phyloP scores from a whole-genome alignment of 2,113 vertebrate species.

The Prunella fulvescens region DNA sequence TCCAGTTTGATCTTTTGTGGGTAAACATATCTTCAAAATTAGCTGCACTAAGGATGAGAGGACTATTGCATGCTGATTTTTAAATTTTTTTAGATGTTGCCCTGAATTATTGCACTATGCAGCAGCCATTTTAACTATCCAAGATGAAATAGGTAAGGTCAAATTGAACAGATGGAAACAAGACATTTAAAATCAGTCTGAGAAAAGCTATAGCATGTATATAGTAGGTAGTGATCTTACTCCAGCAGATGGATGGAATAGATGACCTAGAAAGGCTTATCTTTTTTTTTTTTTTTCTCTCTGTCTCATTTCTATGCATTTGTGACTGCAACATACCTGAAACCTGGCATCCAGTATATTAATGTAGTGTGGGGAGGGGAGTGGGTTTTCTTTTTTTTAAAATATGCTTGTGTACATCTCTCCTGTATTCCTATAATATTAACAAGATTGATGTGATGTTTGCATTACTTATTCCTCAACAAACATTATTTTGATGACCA shows the following conservation, averaged over 20 bases:
- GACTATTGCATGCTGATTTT: slow-evolving; percentile 14
- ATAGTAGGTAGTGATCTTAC: slow-evolving; percentile 32
- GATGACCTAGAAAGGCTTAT: slow-evolving; percentile 20
- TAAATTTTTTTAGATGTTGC: background rate
- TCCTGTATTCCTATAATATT: background rate
- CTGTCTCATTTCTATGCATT: background rate
- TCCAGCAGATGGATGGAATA: slow-evolving; percentile 51
- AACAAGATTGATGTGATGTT: background rate
- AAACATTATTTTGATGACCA: slow-evolving; percentile 42
- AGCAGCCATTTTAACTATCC: slow-evolving; percentile 55
- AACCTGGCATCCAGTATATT: background rate
- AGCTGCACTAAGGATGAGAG: slow-evolving; percentile 21
- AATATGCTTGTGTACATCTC: background rate
- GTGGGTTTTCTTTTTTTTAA: background rate
- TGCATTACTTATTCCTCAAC: slow-evolving; percentile 13
- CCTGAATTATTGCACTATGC: slow-evolving; percentile 24
- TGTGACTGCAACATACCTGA: slow-evolving; percentile 30
- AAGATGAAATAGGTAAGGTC: slow-evolving; percentile 62
- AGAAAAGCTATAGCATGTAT: slow-evolving; percentile 9
- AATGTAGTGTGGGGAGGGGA: background rate
- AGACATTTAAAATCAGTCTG: slow-evolving; percentile 36
- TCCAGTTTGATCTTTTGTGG: slow-evolving; percentile 40
- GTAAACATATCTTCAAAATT: slow-evolving; percentile 51
- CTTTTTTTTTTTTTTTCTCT: background rate
- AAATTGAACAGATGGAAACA: slow-evolving; percentile 33